Percentiles rank a stretch among this genome's conserved stretches.
Conservation (phyloP, 35 echinoderm and acorn worm species). For the Ptychodera flava region DNA sequence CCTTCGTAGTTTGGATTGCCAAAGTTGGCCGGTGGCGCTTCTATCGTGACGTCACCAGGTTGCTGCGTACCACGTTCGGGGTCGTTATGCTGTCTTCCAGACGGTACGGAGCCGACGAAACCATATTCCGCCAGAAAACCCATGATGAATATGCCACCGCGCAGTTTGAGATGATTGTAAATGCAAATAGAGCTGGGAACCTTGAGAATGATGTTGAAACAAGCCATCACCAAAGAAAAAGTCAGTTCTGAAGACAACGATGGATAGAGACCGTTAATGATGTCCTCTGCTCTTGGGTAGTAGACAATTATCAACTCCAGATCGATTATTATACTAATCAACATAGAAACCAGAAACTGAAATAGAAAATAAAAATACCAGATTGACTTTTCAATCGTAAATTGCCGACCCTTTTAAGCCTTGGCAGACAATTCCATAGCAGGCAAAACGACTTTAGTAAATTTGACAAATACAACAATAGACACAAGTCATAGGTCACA, state of each 20-base stretch:
- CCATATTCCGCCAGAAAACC: neutral
- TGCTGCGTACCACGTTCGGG: neutral
- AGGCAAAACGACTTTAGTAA: too few relatives aligned
- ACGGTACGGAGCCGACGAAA: neutral
- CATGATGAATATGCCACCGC: neutral
- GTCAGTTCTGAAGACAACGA: neutral
- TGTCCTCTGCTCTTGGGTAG: neutral
- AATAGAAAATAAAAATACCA: neutral
- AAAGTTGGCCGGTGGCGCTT: neutral
- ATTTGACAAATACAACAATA: too few relatives aligned
- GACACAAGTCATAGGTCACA: too few relatives aligned
- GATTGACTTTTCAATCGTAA: too few relatives aligned
- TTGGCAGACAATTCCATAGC: too few relatives aligned
- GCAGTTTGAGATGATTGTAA: neutral
- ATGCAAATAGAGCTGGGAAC: neutral
- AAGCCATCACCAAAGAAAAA: neutral
- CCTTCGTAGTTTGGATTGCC: neutral
- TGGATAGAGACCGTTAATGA: neutral
- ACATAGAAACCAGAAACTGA: neutral
- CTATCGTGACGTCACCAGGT: neutral
- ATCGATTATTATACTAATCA: neutral
- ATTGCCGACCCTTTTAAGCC: too few relatives aligned
- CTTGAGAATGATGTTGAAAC: neutral
- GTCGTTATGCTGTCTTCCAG: neutral
- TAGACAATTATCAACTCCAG: neutral